Conservation (phyloP, 2,888 invertebrate genomes). For the Conus canariensis region DNA sequence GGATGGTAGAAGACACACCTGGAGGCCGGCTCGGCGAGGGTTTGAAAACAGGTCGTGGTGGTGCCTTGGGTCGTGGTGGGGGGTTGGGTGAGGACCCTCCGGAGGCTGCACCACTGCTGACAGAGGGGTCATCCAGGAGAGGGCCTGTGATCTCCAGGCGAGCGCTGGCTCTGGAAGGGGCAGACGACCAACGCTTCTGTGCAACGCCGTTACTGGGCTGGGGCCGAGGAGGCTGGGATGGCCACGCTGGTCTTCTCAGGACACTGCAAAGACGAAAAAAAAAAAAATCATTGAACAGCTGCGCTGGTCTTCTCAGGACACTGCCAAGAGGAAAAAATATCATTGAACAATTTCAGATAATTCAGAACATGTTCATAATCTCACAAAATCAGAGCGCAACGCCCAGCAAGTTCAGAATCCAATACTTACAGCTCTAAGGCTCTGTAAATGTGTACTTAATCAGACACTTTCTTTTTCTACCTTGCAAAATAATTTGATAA, state of each 20-base stretch:
- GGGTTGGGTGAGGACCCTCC: neutral
- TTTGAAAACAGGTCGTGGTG: slow-evolving; percentile 21
- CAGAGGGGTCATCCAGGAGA: neutral
- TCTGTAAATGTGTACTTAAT: too few relatives aligned
- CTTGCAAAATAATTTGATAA: too few relatives aligned
- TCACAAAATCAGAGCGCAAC: too few relatives aligned
- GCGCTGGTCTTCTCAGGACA: slow-evolving; percentile 24
- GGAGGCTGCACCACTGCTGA: slow-evolving; percentile 10
- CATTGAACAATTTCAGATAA: neutral
- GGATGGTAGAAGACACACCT: neutral
- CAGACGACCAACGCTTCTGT: slow-evolving; percentile 37
- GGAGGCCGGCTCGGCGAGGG: slow-evolving; percentile 2
- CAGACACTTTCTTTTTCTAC: too few relatives aligned
- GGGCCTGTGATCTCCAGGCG: slow-evolving; percentile 39
- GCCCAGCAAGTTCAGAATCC: too few relatives aligned
- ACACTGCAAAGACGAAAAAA: slow-evolving; percentile 11
- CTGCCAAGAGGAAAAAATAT: neutral
- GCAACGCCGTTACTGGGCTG: slow-evolving; percentile 41
- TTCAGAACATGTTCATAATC: too few relatives aligned
- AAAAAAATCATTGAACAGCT: neutral
- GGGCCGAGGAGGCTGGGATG: slow-evolving; percentile 48
- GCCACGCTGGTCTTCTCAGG: slow-evolving; percentile 16
- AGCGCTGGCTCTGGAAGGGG: slow-evolving; percentile 29
- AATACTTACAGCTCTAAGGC: too few relatives aligned
- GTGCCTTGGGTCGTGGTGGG: slow-evolving; percentile 1